These are phyloP conservation scores for Rhynchotus rufescens DNA, from an alignment of 2,797 vertebrate species.

Conservation along the genomic window DNA sequence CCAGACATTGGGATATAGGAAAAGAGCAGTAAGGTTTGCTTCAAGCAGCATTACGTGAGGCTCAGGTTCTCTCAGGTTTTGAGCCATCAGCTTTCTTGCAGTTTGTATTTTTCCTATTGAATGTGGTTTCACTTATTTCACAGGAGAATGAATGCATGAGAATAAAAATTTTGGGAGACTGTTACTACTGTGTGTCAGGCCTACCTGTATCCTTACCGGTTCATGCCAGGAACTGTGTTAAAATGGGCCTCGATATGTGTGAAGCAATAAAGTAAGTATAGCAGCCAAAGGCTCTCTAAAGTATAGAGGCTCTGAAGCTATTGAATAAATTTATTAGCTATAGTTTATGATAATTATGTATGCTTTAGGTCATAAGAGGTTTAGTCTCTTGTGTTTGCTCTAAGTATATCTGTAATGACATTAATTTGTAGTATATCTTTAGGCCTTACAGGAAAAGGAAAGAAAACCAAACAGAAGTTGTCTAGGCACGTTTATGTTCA, in stretches of 20 bases:
- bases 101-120: background rate
- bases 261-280: conserved; percentile 96
- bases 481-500: background rate
- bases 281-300: background rate
- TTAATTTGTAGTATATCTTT: background rate
- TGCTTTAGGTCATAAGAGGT: rapidly evolving
- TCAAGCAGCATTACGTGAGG: background rate
- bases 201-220: conserved; percentile 94
- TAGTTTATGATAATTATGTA: background rate
- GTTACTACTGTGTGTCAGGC: conserved; percentile 98
- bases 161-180: conserved; percentile 98
- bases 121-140: background rate
- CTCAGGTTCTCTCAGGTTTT: background rate
- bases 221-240: conserved; percentile 97
- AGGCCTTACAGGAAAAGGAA: background rate
- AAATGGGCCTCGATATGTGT: conserved; percentile 99
- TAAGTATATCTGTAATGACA: background rate
- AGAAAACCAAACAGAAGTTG: background rate
- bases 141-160: conserved; percentile 99
- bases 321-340: background rate
- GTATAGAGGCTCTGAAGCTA: background rate
- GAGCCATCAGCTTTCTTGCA: background rate
- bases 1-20: background rate
- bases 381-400: background rate
- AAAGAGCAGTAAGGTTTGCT: background rate